phyloP scores from a whole-genome alignment of 1,140 invertebrate genomes.

The Drosophila mayri region DNA sequence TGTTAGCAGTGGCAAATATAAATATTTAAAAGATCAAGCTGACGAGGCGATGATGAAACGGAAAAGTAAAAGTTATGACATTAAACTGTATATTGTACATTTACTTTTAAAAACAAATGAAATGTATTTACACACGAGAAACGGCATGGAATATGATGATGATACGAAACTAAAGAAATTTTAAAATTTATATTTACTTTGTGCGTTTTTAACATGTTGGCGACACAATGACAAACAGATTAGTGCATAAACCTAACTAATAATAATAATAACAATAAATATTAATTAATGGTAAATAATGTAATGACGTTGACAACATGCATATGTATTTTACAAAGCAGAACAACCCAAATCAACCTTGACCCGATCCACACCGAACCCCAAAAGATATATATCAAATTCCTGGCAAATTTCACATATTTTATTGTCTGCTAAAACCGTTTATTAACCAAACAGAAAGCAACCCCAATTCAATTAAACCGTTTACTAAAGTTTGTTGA shows the following conservation, averaged over 20 bases:
- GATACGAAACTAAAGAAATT: constrained; percentile 53
- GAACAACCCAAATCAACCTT: constrained; percentile 20
- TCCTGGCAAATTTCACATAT: constrained; percentile 54
- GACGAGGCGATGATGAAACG: constrained; percentile 14
- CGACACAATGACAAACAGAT: constrained; percentile 52
- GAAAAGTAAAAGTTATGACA: constrained; percentile 55
- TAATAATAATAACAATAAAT: constrained; percentile 50
- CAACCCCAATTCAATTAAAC: constrained; percentile 44
- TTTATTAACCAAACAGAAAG: constrained; percentile 47
- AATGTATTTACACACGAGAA: constrained; percentile 67
- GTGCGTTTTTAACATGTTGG: constrained; percentile 65
- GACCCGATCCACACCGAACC: constrained; percentile 50
- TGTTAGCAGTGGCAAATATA: constrained; percentile 56
- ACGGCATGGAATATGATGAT: constrained; percentile 39
- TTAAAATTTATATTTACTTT: constrained; percentile 68
- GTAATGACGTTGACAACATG: constrained; percentile 66
- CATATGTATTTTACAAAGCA: constrained; percentile 60
- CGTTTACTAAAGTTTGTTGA: constrained; percentile 62
- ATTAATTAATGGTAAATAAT: constrained; percentile 65
- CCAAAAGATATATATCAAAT: constrained; percentile 58
- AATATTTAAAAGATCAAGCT: constrained; percentile 19
- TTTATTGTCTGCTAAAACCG: constrained; percentile 69
- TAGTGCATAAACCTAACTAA: constrained; percentile 55
- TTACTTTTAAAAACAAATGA: constrained; percentile 64
- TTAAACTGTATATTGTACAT: constrained; percentile 74